A percentile compares a stretch with the other conserved stretches of the same genome.
These are phyloP conservation scores for Oxystoma pomonae DNA, from an alignment of 2,888 invertebrate species.

Conservation along the genomic window DNA sequence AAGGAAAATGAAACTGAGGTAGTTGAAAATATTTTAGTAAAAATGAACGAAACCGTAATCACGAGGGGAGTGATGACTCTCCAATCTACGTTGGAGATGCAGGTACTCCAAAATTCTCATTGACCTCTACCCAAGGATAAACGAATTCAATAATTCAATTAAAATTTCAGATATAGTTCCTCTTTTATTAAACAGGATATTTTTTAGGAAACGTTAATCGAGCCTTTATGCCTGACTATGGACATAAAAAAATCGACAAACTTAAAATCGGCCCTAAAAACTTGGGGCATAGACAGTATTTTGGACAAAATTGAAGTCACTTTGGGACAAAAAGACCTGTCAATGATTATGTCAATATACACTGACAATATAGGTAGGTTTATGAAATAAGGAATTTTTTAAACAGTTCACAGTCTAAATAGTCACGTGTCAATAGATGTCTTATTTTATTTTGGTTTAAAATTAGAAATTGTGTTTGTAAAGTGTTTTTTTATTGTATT, in stretches of 20 bases:
- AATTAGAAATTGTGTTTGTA: too few species aligned
- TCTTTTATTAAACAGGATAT: too few species aligned
- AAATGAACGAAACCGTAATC: slow-evolving; percentile 64
- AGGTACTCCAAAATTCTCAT: slow-evolving; percentile 46
- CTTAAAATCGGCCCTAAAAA: slow-evolving; percentile 43
- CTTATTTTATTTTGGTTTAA: too few species aligned
- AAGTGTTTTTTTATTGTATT: too few species aligned
- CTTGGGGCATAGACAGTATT: slow-evolving; percentile 60
- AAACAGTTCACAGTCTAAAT: too few species aligned
- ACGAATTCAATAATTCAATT: too few species aligned
- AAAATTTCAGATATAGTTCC: too few species aligned
- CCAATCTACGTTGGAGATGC: slow-evolving; percentile 67
- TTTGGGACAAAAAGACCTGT: slow-evolving; percentile 71
- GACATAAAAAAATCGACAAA: slow-evolving; percentile 66
- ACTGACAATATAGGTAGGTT: slow-evolving; percentile 62
- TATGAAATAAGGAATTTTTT: too few species aligned
- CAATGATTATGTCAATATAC: slow-evolving; percentile 67
- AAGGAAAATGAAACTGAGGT: slow-evolving; percentile 49
- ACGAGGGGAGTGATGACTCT: slow-evolving; percentile 69
- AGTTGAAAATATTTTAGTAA: slow-evolving; percentile 68
- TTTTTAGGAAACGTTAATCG: slow-evolving; percentile 67
- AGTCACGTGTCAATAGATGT: too few species aligned
- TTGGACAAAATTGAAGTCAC: slow-evolving; percentile 65
- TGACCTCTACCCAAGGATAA: slow-evolving; percentile 5
- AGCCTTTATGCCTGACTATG: slow-evolving; percentile 66